Base-by-base conservation (phyloP, 2,888 invertebrate genomes). In the Gymnosoma rotundatum region DNA sequence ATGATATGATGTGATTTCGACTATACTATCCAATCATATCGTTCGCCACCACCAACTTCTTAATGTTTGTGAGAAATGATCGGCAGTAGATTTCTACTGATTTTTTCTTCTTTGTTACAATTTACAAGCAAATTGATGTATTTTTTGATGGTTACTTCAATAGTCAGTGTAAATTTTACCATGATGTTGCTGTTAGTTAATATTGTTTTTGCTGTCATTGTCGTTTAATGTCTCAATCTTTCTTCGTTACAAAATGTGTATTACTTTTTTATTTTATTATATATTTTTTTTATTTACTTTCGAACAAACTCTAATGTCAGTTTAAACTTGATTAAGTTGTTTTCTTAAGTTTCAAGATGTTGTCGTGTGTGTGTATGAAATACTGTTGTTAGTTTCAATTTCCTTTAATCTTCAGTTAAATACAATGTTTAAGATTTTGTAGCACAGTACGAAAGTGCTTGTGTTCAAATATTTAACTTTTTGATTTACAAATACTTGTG, bases 261-360 rank as follows among this genome's bases (percentile, higher is more conserved):
- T 48, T 48, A 12, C 42, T 42, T 10, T 42, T 42, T 21, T 50
- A 36, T 45, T 63, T 25, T 1, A 25, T 25, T 25, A n/a, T 25
- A 25, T 25, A 2, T 25, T 25, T 25, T 4, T 25, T 42, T 21
- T 74, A 56, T 76, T 82, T 82, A 66, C 63, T 70, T 81, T n/a
- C 9, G 48, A 64, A 64, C 45, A 50, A n/a, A 48, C 42, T 58
- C 58, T 60, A 78, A 60, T 78, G 74, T 38, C 76, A 78, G 69
- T 81, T 81, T 70, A 58, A 72, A 74, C 58, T 78, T 84, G 76
- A 84, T 84, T 81, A 80, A 80, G 84, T 84, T 84, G 73, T 84
- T 61, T 45, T n/a, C 56, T 56, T 32, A 20, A n/a, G 18, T 52
- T 50, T 20, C 16, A 21, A 9, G 42, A 8, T 42, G 12, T 42